These are phyloP conservation scores for Patiria miniata DNA, from an alignment of 35 echinoderm and acorn worm species.

Conservation along the genomic window DNA sequence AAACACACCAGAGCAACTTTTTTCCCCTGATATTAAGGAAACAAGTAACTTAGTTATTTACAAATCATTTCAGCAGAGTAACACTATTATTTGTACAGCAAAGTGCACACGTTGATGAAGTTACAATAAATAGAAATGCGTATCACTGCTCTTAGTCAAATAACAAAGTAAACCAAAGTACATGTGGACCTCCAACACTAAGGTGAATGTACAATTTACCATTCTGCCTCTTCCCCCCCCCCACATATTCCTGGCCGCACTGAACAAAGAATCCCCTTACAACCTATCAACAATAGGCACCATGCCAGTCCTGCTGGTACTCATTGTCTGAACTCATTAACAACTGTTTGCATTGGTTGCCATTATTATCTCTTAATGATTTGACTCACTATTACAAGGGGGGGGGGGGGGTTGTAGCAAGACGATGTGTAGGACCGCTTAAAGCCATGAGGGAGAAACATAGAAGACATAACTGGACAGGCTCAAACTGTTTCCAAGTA, in stretches of 20 bases:
- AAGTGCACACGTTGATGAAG: no score
- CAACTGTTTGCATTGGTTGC: not conserved
- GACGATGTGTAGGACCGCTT: not conserved
- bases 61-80: no score
- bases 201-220: not conserved
- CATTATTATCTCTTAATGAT: not conserved
- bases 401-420: no score
- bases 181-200: not conserved
- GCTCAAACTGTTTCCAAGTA: not conserved
- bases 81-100: no score
- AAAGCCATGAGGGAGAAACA: not conserved
- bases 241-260: not conserved
- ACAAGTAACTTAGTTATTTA: no score
- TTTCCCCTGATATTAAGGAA: no score
- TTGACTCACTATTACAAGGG: no score
- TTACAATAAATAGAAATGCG: no score
- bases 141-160: no score
- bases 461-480: not conserved
- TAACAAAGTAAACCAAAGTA: not conserved
- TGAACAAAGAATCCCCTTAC: not conserved
- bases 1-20: no score
- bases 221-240: not conserved
- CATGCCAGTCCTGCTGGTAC: not conserved
- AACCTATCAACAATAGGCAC: not conserved
- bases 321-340: slow-evolving; percentile 10